Evolutionary conservation across 2,113 vertebrate genomes (phyloP), one percentile per base, ranked within the genome.

Genomic region (Motacilla alba): DNA sequence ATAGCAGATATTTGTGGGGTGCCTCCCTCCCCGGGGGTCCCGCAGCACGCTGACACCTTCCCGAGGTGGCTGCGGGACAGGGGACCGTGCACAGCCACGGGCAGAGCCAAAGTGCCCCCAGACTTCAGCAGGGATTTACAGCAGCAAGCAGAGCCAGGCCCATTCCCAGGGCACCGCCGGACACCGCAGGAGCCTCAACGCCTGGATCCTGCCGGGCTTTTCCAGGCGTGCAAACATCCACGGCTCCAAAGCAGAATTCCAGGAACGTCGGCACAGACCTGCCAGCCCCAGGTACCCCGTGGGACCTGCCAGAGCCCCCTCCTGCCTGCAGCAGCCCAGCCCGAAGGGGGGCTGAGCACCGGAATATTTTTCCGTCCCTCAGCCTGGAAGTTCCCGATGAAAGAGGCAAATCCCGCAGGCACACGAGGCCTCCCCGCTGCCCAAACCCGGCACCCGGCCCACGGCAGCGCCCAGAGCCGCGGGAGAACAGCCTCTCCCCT

Each of bases 131-230:
- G 63, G 47, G 66, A 27, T 56, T 73, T 8, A 12, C 10, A 4
- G 39, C 49, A n/a, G 39, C 0, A 4, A 70, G 81, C 4, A 0
- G 53, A 68, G 44, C 67, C 0, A 74, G 69, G 60, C 11, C 35
- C 46, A 11, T 46, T 72, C 37, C 62, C 75, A 59, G 3, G 44
- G 33, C 10, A 6, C 1, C 3, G 0, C 52, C 23, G 64, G 37
- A 41, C 14, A 5, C 1, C 3, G 0, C 53, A 15, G 66, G 31
- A 44, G 7, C 67, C 67, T 5, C 33, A 3, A 1, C 1, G 1
- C 56, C 31, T 0, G 3, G 33, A 13, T 9, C 56, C 89, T 28
- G 43, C 79, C 37, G 67, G 72, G 6, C 4, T 75, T 75, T 60
- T 56, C 78, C 85, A 49, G 0, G 1, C 21, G 0, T n/a, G 58